These are phyloP conservation scores for Drosophila yooni DNA, from an alignment of 2,888 invertebrate genomes.

Conservation along the genomic window DNA sequence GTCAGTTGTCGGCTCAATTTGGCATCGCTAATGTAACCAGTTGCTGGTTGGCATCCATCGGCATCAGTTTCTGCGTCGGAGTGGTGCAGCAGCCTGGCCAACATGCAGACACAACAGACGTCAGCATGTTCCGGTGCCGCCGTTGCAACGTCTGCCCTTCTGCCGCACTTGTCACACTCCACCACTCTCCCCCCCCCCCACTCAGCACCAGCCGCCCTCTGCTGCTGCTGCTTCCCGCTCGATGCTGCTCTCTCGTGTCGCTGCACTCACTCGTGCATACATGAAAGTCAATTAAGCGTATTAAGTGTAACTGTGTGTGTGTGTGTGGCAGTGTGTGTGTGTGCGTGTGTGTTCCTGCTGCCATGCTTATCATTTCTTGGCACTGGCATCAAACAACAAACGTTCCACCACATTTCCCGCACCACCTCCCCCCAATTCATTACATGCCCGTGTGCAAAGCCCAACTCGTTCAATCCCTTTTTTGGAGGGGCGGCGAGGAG, in stretches of 20 bases:
- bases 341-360: constrained; percentile 32
- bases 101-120: constrained; percentile 57
- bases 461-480: constrained; percentile 44
- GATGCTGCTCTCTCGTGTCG: constrained; percentile 58
- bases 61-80: constrained; percentile 48
- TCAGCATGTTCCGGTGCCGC: constrained; percentile 48
- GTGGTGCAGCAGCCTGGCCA: constrained; percentile 62
- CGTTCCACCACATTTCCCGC: constrained; percentile 22
- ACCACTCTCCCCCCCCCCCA: not conserved
- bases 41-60: constrained; percentile 44
- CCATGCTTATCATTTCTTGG: constrained; percentile 73
- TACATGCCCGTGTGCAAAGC: not conserved
- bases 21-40: constrained; percentile 56
- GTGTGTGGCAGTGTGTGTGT: constrained; percentile 18
- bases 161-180: not conserved
- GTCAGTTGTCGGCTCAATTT: constrained; percentile 45
- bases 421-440: constrained; percentile 3
- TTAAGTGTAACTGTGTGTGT: constrained; percentile 73
- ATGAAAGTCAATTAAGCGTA: constrained; percentile 84
- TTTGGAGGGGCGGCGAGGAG: not conserved
- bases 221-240: not conserved
- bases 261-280: constrained; percentile 79
- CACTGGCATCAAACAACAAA: constrained; percentile 70
- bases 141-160: constrained; percentile 16
- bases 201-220: not conserved